Evolutionary conservation across 2,113 vertebrate species (phyloP), one percentile per base, ranked within the genome.

Genomic region (Cynoglossus semilaevis): DNA sequence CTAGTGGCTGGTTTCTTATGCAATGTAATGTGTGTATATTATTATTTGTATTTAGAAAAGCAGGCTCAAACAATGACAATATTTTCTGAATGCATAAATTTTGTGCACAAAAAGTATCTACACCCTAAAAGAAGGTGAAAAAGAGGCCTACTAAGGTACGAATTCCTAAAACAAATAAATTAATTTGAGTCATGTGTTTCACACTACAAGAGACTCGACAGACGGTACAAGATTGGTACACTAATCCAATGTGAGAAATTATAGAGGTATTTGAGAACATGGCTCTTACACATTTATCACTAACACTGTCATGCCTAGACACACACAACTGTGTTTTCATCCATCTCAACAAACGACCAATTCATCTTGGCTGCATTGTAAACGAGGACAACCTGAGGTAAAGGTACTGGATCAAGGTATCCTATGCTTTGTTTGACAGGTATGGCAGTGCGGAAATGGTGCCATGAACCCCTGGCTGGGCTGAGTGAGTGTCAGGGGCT

Each of bases 201-300:
- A 3, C 12, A 41, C 4, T 41, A 36, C 19, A 18, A 17, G 16
- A 64, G 13, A 18, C 12, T 14, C 34, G 13, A 41, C 4, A 58
- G 16, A 56, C 9, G 41, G n/a, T 14, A 18, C 18, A 9, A 8
- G 15, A 38, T 50, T 42, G 16, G 13, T 22, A 14, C 35, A 37
- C 17, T 48, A 43, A 51, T 58, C 58, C 49, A 41, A 36, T 63
- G 70, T 79, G 58, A 69, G 60, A 67, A 81, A 76, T 80, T 73
- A 60, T n/a, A n/a, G n/a, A 73, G 64, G 58, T 74, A 47, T 14
- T 63, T 51, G 51, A 67, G 63, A 77, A 58, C 71, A 74, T 70
- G 72, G 72, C 53, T 69, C 70, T 44, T n/a, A n/a, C 54, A 74
- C 79, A 63, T 82, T 83, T 75, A 86, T 85, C 84, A 69, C 70